Evolutionary conservation across 2,113 vertebrate species (phyloP).

Genomic region (Eurystomus gularis): DNA sequence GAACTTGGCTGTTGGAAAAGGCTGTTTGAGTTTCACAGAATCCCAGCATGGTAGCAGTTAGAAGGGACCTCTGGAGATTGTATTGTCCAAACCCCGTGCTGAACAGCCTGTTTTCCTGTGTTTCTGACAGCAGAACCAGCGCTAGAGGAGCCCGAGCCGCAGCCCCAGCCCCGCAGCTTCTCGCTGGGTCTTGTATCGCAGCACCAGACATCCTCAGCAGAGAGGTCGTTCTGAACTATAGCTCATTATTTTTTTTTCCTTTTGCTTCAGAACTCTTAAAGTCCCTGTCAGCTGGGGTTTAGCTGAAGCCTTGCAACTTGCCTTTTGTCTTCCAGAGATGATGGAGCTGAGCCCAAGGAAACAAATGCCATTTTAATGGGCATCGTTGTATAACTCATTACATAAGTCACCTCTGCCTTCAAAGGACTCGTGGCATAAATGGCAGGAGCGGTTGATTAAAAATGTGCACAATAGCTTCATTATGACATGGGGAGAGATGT

Average conservation of each 20-base stretch:
- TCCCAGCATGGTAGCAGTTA: no score
- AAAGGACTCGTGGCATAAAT: constrained; percentile 30
- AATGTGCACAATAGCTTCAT: constrained; percentile 52
- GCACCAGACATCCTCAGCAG: not conserved
- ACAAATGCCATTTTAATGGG: constrained; percentile 63
- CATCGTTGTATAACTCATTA: constrained; percentile 65
- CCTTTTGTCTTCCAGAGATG: constrained; percentile 54
- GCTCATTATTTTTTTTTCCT: constrained; percentile 53
- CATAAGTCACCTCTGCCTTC: constrained; percentile 62
- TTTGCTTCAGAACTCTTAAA: constrained; percentile 45
- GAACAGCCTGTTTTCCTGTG: not conserved
- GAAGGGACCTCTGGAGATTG: no score
- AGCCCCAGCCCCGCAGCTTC: not conserved
- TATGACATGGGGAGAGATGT: constrained; percentile 20
- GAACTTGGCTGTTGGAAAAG: not conserved
- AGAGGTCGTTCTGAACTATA: not conserved
- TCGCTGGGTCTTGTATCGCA: rapidly evolving
- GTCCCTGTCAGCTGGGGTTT: constrained; percentile 36
- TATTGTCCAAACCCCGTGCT: no score
- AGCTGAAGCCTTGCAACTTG: constrained; percentile 44
- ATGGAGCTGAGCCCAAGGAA: constrained; percentile 59
- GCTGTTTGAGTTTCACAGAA: not conserved
- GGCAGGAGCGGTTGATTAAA: constrained; percentile 43
- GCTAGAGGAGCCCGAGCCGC: not conserved
- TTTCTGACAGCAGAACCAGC: not conserved